Conservation (phyloP, 2,797 vertebrate genomes). For the Trachurus trachurus region DNA sequence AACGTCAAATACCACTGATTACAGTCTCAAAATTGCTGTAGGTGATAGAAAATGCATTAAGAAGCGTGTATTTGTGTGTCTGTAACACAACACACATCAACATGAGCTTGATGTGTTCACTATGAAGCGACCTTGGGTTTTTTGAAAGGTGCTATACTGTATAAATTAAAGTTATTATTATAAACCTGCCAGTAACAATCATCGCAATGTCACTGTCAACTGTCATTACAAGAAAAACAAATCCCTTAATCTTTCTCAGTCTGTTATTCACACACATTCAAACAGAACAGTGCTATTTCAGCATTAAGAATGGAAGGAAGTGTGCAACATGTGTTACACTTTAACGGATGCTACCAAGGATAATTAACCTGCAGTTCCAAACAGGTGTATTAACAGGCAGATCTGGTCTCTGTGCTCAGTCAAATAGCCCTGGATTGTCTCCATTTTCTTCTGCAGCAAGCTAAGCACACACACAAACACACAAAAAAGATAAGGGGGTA, state of each 20-base stretch:
- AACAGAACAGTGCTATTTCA: slow-evolving; percentile 8
- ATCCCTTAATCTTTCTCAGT: too few relatives aligned
- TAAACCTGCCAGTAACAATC: slow-evolving; percentile 2
- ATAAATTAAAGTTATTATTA: neutral
- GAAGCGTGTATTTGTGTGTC: neutral
- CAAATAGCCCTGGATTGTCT: slow-evolving; percentile 42
- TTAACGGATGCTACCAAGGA: slow-evolving; percentile 42
- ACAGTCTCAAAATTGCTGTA: neutral
- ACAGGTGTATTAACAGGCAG: slow-evolving; percentile 15
- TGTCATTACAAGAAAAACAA: neutral
- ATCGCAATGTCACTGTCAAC: neutral
- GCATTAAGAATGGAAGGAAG: neutral
- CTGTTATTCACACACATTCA: neutral
- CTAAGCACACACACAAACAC: slow-evolving; percentile 36
- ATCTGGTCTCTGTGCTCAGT: slow-evolving; percentile 51
- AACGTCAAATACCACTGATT: neutral
- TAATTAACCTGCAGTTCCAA: slow-evolving; percentile 66
- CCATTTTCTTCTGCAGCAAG: slow-evolving; percentile 60
- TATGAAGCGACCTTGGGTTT: too few relatives aligned
- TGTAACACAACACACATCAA: neutral
- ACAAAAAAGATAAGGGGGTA: slow-evolving; percentile 2
- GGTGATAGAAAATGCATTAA: neutral
- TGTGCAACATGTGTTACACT: too few relatives aligned
- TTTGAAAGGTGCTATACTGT: too few relatives aligned
- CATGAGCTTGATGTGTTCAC: neutral